These are phyloP conservation scores for Indri indri DNA, from an alignment of 2,113 vertebrate species.

Conservation along the genomic window DNA sequence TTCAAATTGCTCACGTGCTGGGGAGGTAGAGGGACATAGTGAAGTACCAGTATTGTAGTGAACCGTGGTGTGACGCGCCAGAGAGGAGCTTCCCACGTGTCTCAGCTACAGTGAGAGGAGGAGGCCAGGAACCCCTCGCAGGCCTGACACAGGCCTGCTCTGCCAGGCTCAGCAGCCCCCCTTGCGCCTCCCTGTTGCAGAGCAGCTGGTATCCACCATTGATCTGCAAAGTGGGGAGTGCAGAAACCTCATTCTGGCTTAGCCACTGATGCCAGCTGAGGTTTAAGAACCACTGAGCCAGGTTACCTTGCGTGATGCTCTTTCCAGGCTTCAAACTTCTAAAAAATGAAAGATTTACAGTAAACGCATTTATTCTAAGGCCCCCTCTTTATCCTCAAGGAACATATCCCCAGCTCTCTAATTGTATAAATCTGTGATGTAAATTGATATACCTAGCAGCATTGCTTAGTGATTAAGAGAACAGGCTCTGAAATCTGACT, in stretches of 20 bases:
- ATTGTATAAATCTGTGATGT: background rate
- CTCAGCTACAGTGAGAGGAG: background rate
- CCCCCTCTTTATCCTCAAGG: background rate
- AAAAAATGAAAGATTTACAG: background rate
- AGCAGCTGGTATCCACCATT: background rate
- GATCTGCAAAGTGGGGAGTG: background rate
- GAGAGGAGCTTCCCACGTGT: background rate
- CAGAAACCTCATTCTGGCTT: background rate
- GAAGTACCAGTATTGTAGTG: background rate
- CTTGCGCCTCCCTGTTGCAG: background rate
- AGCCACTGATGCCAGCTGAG: background rate
- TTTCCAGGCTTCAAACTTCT: background rate
- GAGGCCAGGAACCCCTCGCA: background rate
- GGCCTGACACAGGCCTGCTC: too few species aligned
- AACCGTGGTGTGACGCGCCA: background rate
- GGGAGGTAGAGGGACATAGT: background rate
- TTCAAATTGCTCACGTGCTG: background rate
- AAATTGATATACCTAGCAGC: background rate
- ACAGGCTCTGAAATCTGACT: background rate
- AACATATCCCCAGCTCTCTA: background rate
- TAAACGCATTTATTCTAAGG: background rate
- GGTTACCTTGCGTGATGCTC: background rate
- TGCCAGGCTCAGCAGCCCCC: accelerated
- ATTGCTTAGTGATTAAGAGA: background rate
- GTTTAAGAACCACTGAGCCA: background rate